phyloP scores from a whole-genome alignment of 2,797 vertebrate genomes.

The Paedocypris micromegethes region DNA sequence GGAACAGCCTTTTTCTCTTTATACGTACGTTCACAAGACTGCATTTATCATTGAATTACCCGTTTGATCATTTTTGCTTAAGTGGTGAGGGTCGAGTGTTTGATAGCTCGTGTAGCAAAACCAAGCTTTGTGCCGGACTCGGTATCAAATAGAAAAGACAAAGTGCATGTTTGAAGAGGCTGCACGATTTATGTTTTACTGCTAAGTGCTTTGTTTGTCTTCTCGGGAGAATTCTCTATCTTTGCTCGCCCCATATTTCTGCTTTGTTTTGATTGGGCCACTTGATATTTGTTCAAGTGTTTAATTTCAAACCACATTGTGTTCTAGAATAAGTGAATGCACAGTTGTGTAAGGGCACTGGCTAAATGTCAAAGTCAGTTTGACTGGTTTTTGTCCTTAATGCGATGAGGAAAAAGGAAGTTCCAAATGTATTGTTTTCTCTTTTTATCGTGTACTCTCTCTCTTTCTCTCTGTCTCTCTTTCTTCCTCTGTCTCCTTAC shows the following conservation, averaged over 20 bases:
- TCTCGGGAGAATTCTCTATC: conserved; percentile 3
- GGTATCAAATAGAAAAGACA: conserved; percentile 6
- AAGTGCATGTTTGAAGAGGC: conserved; percentile 6
- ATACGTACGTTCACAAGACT: neutral
- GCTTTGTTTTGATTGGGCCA: conserved; percentile 5
- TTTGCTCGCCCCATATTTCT: neutral
- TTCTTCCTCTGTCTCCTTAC: neutral
- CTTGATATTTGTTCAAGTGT: neutral
- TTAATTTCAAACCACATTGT: neutral
- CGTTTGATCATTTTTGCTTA: neutral
- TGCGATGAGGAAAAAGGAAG: neutral
- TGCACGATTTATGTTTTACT: conserved; percentile 16
- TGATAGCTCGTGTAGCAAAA: conserved; percentile 15
- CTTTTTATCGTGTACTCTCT: neutral
- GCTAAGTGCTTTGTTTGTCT: conserved; percentile 5
- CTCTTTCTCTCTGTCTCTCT: neutral
- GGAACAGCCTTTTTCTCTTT: neutral
- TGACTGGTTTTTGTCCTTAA: neutral
- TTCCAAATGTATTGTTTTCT: neutral
- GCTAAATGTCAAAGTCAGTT: conserved; percentile 2
- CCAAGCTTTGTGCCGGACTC: neutral
- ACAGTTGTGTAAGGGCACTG: neutral
- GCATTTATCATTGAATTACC: neutral
- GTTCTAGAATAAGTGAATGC: neutral
- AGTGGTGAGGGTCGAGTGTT: conserved; percentile 16